Evolutionary conservation across 2,797 vertebrate species (phyloP).

Genomic region (Catostomus latipinnis): DNA sequence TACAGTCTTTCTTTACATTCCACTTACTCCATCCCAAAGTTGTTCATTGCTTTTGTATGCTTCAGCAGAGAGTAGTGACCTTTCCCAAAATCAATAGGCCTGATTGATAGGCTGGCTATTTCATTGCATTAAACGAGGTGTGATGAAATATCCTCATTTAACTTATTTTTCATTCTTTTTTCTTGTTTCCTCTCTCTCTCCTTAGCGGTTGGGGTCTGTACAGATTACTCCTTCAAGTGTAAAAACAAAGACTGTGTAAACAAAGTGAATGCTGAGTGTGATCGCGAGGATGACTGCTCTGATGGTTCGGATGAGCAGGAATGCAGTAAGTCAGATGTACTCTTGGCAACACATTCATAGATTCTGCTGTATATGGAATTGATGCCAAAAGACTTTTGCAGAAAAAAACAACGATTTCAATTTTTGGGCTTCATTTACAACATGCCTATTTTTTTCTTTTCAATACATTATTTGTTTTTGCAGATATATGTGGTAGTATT

Average conservation of each 20-base stretch:
- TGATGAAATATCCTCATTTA: constrained; percentile 13
- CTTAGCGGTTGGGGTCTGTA: constrained; percentile 70
- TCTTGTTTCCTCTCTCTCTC: background rate
- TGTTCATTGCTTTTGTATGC: constrained; percentile 41
- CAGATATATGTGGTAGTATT: too few species aligned
- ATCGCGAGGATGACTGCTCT: constrained; percentile 73
- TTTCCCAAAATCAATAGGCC: constrained; percentile 19
- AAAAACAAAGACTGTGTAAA: constrained; percentile 71
- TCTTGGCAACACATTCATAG: background rate
- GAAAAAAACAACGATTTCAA: too few species aligned
- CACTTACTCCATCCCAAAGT: background rate
- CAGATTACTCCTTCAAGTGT: constrained; percentile 76
- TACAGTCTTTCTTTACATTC: background rate
- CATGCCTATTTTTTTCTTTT: too few species aligned
- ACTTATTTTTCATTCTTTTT: background rate
- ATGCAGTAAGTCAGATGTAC: constrained; percentile 70
- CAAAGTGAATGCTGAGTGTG: constrained; percentile 82
- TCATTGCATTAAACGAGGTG: background rate
- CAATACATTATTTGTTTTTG: too few species aligned
- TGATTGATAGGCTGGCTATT: constrained; percentile 35
- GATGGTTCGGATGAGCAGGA: constrained; percentile 75
- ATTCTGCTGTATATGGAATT: background rate
- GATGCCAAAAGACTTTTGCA: too few species aligned
- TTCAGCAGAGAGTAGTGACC: constrained; percentile 45
- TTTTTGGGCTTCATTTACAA: too few species aligned